These are phyloP conservation scores for Xiphophorus maculatus DNA, from an alignment of 2,113 vertebrate genomes.

Conservation along the genomic window DNA sequence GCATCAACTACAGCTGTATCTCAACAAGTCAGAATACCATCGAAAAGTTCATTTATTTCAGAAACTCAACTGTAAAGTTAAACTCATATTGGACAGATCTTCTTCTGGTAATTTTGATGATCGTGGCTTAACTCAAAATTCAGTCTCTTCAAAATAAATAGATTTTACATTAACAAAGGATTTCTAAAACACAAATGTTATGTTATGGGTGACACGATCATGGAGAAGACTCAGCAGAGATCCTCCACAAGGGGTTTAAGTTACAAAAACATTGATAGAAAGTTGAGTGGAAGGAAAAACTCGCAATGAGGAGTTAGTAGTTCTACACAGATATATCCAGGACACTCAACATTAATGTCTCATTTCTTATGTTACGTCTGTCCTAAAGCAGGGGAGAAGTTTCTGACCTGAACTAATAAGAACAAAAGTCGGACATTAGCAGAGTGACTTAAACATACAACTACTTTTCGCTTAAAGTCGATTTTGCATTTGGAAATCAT, in stretches of 20 bases:
- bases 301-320: not conserved
- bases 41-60: not conserved
- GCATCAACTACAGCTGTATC: conserved; percentile 21
- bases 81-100: not conserved
- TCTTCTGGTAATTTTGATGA: not conserved
- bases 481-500: not conserved
- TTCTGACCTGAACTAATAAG: no score
- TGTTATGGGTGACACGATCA: not conserved
- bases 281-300: not conserved
- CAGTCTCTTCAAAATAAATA: no score
- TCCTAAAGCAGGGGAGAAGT: no score
- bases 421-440: no score
- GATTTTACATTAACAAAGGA: not conserved
- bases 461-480: not conserved
- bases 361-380: not conserved
- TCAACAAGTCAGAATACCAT: not conserved
- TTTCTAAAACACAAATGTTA: not conserved
- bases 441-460: no score
- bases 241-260: no score
- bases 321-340: not conserved
- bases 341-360: not conserved
- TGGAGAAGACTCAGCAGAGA: not conserved
- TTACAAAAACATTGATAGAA: not conserved
- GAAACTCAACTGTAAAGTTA: not conserved
- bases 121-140: not conserved